A percentile compares a stretch with the other conserved stretches of the same genome.
Evolutionary conservation across 2,113 vertebrate species (phyloP).

Genomic region (Podarcis raffonei): DNA sequence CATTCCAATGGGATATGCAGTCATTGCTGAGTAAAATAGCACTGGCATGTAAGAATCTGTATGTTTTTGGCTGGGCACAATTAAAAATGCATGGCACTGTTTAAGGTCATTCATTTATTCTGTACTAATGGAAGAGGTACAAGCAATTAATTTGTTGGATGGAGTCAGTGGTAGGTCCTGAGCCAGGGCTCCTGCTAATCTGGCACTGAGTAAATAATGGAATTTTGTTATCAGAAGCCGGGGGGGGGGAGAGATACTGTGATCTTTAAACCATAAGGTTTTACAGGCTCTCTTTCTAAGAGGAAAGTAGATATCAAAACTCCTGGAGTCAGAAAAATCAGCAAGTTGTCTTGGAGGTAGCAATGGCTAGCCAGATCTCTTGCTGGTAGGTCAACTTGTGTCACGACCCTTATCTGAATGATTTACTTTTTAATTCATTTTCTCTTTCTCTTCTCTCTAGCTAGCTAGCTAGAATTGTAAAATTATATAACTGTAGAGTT

Average conservation of each 20-base stretch:
- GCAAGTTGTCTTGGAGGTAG: conserved; percentile 14
- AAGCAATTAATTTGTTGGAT: conserved; percentile 69
- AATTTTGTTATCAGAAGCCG: conserved; percentile 37
- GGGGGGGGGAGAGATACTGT: not conserved
- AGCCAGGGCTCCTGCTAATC: conserved; percentile 50
- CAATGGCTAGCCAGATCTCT: not conserved
- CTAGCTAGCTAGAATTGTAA: no score
- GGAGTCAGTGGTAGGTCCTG: conserved; percentile 46
- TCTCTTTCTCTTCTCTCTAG: no score
- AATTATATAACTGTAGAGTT: no score
- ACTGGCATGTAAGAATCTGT: not conserved
- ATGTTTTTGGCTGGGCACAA: conserved; percentile 14
- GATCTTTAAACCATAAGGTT: conserved; percentile 28
- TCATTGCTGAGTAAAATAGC: not conserved
- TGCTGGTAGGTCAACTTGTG: not conserved
- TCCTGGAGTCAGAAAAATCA: conserved; percentile 25
- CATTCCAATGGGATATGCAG: not conserved
- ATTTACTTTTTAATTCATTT: no score
- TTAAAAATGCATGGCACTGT: not conserved
- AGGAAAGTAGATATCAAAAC: conserved; percentile 22
- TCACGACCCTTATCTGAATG: no score
- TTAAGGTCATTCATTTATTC: conserved; percentile 39
- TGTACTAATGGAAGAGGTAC: conserved; percentile 38
- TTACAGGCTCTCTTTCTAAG: conserved; percentile 34
- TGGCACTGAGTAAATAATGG: conserved; percentile 45